Conservation (phyloP, 1,140 invertebrate genomes). For the Apis mellifera region DNA sequence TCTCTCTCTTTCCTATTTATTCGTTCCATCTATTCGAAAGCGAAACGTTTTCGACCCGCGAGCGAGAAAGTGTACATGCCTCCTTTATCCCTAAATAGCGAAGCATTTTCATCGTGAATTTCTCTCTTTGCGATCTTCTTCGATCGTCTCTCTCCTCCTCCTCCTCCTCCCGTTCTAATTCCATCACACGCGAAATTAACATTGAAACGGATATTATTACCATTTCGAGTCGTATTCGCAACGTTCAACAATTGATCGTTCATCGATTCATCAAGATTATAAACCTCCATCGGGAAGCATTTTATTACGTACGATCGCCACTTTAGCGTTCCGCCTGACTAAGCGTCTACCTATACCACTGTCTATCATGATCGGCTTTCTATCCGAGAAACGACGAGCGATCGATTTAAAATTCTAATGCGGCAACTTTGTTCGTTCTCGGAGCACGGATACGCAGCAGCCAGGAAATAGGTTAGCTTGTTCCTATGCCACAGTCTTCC, state of each 20-base stretch:
- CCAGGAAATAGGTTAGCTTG: conserved; percentile 58
- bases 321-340: background rate
- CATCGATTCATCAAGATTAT: too few relatives aligned
- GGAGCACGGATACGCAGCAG: conserved; percentile 27
- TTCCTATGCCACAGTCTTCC: background rate
- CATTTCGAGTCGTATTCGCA: too few relatives aligned
- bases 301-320: background rate
- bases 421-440: conserved; percentile 57
- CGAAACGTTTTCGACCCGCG: conserved; percentile 6
- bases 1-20: background rate
- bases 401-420: conserved; percentile 73
- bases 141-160: background rate
- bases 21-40: background rate
- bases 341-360: background rate
- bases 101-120: background rate
- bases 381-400: conserved; percentile 22
- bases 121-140: background rate
- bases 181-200: too few relatives aligned
- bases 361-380: conserved; percentile 9
- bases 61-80: background rate
- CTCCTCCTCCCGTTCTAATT: background rate
- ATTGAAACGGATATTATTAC: too few relatives aligned
- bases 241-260: too few relatives aligned
- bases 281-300: background rate
- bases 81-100: background rate